Percentiles rank a stretch among this genome's conserved stretches.
Conservation (phyloP, 2,113 vertebrate species). For the Microtus oregoni region DNA sequence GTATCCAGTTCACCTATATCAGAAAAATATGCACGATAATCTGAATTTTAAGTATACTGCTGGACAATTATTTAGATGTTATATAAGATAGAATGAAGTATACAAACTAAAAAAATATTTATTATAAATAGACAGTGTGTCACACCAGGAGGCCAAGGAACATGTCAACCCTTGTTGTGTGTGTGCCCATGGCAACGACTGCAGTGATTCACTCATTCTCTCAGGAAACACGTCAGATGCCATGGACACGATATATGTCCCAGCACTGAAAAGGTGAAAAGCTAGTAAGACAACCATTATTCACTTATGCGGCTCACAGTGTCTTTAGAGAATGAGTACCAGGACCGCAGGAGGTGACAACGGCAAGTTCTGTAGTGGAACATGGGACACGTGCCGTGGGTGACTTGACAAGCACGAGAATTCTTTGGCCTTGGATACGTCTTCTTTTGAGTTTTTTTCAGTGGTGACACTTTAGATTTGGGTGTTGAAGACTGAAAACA, state of each 20-base stretch:
- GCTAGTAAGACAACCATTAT: neutral
- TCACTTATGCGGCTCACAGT: neutral
- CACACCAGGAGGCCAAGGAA: neutral
- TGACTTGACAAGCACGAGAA: neutral
- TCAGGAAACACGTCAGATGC: neutral
- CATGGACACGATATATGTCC: neutral
- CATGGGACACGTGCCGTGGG: neutral
- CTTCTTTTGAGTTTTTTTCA: neutral
- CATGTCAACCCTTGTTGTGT: neutral
- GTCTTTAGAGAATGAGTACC: neutral
- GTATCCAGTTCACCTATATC: neutral
- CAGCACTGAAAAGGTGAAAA: neutral
- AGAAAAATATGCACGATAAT: neutral
- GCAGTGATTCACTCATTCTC: neutral
- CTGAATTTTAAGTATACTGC: neutral
- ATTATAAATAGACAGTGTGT: neutral
- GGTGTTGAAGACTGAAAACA: neutral
- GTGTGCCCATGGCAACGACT: neutral
- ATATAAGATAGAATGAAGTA: neutral
- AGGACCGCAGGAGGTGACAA: neutral
- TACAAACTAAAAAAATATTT: constrained; percentile 3
- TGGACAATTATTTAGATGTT: neutral
- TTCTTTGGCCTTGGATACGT: neutral
- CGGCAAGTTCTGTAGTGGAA: neutral
- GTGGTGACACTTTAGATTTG: neutral